phyloP scores from a whole-genome alignment of 2,797 vertebrate species.

The Linurgus olivaceus region DNA sequence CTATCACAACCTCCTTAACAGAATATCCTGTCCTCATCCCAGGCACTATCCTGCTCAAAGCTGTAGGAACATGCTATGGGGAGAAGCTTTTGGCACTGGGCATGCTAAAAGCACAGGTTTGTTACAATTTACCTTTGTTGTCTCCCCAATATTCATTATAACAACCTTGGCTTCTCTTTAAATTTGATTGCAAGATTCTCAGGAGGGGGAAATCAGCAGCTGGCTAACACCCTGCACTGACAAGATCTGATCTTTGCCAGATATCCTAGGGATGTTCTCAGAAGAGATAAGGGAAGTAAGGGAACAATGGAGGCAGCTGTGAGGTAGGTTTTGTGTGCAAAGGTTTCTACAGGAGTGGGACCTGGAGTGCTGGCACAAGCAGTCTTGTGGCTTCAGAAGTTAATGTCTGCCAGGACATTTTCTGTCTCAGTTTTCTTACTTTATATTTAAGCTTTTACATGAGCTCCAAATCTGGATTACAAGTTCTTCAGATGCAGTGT shows the following conservation, averaged over 20 bases:
- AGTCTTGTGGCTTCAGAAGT: neutral
- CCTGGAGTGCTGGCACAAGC: neutral
- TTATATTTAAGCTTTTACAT: neutral
- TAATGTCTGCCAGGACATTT: neutral
- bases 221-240: neutral
- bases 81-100: neutral
- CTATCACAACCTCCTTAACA: neutral
- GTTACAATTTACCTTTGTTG: neutral
- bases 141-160: neutral
- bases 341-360: neutral
- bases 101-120: neutral
- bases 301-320: neutral
- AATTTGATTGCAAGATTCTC: neutral
- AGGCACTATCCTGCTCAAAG: neutral
- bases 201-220: neutral
- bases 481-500: neutral
- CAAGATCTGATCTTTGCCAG: neutral
- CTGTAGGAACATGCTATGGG: neutral
- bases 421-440: neutral
- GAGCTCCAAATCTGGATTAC: neutral
- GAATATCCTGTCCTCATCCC: neutral
- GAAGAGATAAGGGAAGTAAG: neutral
- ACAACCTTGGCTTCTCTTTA: neutral
- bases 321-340: neutral
- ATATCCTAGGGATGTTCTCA: neutral